These are phyloP conservation scores for Leptinotarsa texana DNA, from an alignment of 1,140 invertebrate species.

Conservation along the genomic window DNA sequence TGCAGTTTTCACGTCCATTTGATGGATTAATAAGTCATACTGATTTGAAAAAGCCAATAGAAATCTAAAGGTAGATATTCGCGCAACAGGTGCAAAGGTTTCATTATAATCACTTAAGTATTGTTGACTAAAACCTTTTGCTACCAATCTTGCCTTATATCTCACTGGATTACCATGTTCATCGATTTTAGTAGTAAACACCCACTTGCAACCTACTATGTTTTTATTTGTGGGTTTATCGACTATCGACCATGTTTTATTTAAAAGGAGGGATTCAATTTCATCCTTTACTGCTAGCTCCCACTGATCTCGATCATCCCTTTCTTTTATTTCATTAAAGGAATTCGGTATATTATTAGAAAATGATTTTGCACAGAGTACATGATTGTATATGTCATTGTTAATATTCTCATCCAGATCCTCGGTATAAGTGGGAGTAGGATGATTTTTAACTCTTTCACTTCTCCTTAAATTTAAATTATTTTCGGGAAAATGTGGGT, in stretches of 20 bases:
- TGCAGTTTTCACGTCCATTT: conserved; percentile 51
- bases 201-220: conserved; percentile 53
- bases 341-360: conserved; percentile 2
- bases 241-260: conserved; percentile 55
- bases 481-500: neutral
- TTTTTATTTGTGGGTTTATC: conserved; percentile 52
- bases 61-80: conserved; percentile 47
- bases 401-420: conserved; percentile 15
- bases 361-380: neutral
- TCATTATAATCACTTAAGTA: conserved; percentile 48
- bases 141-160: conserved; percentile 57
- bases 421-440: conserved; percentile 5
- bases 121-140: conserved; percentile 52
- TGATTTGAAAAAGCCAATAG: conserved; percentile 53
- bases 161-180: conserved; percentile 47
- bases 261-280: conserved; percentile 50
- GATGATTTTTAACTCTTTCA: conserved; percentile 19
- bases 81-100: conserved; percentile 43
- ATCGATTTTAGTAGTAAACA: conserved; percentile 51
- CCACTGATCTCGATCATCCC: conserved; percentile 47
- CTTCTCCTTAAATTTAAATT: conserved; percentile 23
- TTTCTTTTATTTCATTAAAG: conserved; percentile 44
- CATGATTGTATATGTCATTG: neutral
- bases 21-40: conserved; percentile 51
- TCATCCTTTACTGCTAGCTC: conserved; percentile 52